Conservation (phyloP, 2,888 invertebrate species). For the Drosophila robusta region DNA sequence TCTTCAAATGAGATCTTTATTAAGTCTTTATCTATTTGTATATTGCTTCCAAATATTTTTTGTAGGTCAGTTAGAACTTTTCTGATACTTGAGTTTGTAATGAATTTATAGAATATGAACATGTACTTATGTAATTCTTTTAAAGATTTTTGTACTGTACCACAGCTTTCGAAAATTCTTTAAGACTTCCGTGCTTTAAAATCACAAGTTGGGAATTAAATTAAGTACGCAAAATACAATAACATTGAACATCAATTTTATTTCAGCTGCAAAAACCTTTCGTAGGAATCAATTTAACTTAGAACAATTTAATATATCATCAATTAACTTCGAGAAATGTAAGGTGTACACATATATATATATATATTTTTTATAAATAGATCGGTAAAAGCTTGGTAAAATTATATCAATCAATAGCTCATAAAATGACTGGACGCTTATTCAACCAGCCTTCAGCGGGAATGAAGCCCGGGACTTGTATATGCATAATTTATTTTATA, state of each 20-base stretch:
- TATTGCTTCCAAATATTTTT: no score
- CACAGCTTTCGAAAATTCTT: no score
- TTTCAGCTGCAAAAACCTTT: conserved; percentile 26
- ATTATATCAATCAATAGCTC: conserved; percentile 22
- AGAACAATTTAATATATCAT: conserved; percentile 10
- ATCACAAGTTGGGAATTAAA: not conserved
- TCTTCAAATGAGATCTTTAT: no score
- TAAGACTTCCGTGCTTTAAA: no score
- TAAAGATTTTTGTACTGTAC: no score
- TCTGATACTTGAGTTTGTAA: no score
- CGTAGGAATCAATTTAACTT: conserved; percentile 26
- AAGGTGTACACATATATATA: conserved; percentile 6
- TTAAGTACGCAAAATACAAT: not conserved
- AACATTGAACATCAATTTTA: conserved; percentile 39
- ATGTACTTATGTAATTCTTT: no score
- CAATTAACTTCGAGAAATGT: conserved; percentile 8
- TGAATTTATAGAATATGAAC: no score
- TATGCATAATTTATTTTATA: conserved; percentile 18
- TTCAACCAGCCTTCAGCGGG: conserved; percentile 52
- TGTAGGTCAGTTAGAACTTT: no score
- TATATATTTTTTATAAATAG: conserved; percentile 15
- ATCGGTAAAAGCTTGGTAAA: conserved; percentile 21
- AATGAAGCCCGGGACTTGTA: conserved; percentile 11
- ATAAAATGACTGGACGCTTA: conserved; percentile 52
- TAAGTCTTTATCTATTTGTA: no score